Evolutionary conservation across 2,797 vertebrate genomes (phyloP).

Genomic region (Urocyon cinereoargenteus): DNA sequence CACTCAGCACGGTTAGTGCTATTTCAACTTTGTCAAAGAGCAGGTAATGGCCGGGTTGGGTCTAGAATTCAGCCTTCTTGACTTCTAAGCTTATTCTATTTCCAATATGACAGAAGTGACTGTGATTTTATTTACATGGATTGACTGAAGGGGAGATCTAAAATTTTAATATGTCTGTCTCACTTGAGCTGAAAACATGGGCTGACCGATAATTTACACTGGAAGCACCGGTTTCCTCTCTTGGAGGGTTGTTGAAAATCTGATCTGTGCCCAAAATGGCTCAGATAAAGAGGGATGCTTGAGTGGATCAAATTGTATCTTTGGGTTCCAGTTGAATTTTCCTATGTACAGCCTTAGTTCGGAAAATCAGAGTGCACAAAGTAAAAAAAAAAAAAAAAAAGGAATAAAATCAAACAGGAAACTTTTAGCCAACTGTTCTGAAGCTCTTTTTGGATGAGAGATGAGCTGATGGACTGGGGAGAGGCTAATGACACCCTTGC

Average conservation of each 20-base stretch:
- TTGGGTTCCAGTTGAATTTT: slow-evolving; percentile 51
- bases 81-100: slow-evolving; percentile 43
- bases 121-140: slow-evolving; percentile 63
- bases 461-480: slow-evolving; percentile 44
- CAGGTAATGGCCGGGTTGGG: background rate
- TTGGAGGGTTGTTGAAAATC: slow-evolving; percentile 58
- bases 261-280: slow-evolving; percentile 8
- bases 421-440: slow-evolving; percentile 62
- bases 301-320: slow-evolving; percentile 15
- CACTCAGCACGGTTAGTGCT: background rate
- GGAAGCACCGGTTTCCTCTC: background rate
- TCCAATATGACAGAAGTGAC: slow-evolving; percentile 11
- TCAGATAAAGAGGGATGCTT: background rate
- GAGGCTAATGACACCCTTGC: slow-evolving; percentile 69
- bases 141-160: slow-evolving; percentile 32
- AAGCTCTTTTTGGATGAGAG: slow-evolving; percentile 59
- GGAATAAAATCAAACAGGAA: slow-evolving; percentile 41
- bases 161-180: slow-evolving; percentile 33
- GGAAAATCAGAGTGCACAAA: slow-evolving; percentile 49
- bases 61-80: slow-evolving; percentile 47
- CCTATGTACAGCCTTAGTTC: background rate
- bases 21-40: background rate
- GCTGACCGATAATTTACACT: slow-evolving; percentile 17
- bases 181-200: slow-evolving; percentile 51
- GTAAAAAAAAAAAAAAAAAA: background rate